Evolutionary conservation across 2,113 vertebrate species (phyloP).

Genomic region (Tapirus terrestris): DNA sequence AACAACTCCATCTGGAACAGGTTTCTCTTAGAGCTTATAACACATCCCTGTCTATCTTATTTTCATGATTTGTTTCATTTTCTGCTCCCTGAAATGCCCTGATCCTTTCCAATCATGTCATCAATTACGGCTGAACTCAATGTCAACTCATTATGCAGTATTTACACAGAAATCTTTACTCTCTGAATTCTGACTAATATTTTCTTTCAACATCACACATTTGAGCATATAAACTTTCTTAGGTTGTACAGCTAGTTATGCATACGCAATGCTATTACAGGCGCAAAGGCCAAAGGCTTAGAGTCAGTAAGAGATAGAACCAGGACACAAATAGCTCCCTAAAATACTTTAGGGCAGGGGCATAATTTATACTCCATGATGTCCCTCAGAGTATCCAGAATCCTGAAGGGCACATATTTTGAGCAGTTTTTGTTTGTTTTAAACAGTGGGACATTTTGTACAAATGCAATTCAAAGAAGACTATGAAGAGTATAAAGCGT

Average conservation of each 20-base stretch:
- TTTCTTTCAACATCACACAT: slow-evolving; percentile 5
- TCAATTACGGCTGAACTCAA: background rate
- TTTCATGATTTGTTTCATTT: background rate
- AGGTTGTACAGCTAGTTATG: background rate
- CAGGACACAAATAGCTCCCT: background rate
- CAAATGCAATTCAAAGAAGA: background rate
- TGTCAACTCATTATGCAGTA: background rate
- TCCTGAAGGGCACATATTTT: background rate
- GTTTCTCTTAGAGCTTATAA: background rate
- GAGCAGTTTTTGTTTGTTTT: background rate
- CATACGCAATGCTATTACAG: background rate
- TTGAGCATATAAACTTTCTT: background rate
- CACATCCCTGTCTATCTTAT: background rate
- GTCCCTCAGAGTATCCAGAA: background rate
- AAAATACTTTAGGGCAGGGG: accelerated
- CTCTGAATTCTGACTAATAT: background rate
- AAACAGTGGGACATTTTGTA: background rate
- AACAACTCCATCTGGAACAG: background rate
- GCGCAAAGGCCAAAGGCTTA: background rate
- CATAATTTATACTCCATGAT: background rate
- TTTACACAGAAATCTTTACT: background rate
- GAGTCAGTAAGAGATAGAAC: background rate
- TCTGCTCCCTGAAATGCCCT: background rate
- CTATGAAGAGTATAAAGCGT: background rate
- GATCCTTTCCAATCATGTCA: background rate